Base-by-base conservation (phyloP, 2,888 invertebrate genomes). In the Parthenolecanium corni region DNA sequence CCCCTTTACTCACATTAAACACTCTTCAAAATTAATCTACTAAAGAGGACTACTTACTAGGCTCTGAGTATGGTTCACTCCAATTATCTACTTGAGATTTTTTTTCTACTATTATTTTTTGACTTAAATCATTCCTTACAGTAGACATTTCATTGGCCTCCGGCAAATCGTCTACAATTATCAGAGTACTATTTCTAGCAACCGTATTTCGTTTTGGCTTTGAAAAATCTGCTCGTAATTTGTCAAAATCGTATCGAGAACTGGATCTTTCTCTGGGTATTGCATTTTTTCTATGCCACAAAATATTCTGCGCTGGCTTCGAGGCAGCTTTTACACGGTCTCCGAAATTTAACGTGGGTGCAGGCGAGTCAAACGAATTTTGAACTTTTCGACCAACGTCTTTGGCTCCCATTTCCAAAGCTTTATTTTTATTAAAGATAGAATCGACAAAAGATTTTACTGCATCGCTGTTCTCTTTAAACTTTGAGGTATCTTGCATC, bases 371-470 rank as follows among this genome's bases (percentile, higher is more conserved):
- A 31, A 31, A 31, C 4, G 4, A 4, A 31, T 9, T 9, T 6
- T 9, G 5, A 4, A 31, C 31, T 9, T 31, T 31, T 4, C 31
- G 31, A 23, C 49, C 49, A 12, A 38, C 25, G 1, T 49, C 24
- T 11, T 49, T 38, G 6, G 20, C 23, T 2, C 3, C 2, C 14
- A 18, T 12, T 61, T 36, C 6, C 38, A 31, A 9, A 31, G 38
- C 47, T 24, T 52, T 25, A 12, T 31, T 25, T 49, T 49, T 49
- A 21, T 49, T 38, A 38, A 61, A 61, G 1, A 61, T 36, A 6
- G 61, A 61, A n/a, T 49, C 47, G 6, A 61, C 61, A 16, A 51
- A 61, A 1, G 51, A 2, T 49, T 51, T 51, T 1, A 61, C 40
- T n/a, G 47, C 5, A 9, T 23, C 24, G 9, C 31, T 31, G 31